Conservation (phyloP, 2,797 vertebrate species). For the Epinephelus awoara region DNA sequence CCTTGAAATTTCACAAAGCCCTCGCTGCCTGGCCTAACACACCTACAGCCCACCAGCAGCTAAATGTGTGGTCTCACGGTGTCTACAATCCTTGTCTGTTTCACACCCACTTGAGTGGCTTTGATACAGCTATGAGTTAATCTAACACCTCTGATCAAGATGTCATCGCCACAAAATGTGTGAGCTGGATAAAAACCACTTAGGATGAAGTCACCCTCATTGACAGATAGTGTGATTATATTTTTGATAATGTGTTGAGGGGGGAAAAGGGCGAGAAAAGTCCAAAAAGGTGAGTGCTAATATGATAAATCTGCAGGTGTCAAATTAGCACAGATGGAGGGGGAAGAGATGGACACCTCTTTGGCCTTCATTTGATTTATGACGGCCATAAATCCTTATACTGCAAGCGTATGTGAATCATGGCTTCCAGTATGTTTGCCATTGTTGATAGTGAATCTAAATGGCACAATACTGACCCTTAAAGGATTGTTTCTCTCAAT, state of each 20-base stretch:
- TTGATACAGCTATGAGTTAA: slow-evolving; percentile 49
- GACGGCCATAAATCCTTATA: slow-evolving; percentile 55
- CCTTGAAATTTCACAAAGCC: slow-evolving; percentile 21
- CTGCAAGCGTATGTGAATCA: slow-evolving; percentile 33
- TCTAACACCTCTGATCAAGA: slow-evolving; percentile 72
- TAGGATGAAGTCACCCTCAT: neutral
- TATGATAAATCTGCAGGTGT: slow-evolving; percentile 66
- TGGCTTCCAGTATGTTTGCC: slow-evolving; percentile 26
- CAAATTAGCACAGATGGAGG: slow-evolving; percentile 59
- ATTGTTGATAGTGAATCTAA: slow-evolving; percentile 38
- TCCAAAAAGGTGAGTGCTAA: slow-evolving; percentile 41
- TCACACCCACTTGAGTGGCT: slow-evolving; percentile 41
- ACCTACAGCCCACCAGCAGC: slow-evolving; percentile 16
- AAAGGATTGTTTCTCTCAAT: slow-evolving; percentile 50
- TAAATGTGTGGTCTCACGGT: slow-evolving; percentile 44
- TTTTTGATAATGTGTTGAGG: slow-evolving; percentile 46
- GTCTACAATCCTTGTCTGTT: slow-evolving; percentile 25
- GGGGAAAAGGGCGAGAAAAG: slow-evolving; percentile 18
- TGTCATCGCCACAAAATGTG: slow-evolving; percentile 41
- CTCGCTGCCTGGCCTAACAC: slow-evolving; percentile 1
- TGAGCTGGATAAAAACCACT: slow-evolving; percentile 21
- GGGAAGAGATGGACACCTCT: slow-evolving; percentile 34
- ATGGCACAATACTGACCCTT: slow-evolving; percentile 37
- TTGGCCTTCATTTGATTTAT: slow-evolving; percentile 66
- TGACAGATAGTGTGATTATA: slow-evolving; percentile 49